phyloP scores from a whole-genome alignment of 1,140 invertebrate genomes.

The Chrysomallon squamiferum region DNA sequence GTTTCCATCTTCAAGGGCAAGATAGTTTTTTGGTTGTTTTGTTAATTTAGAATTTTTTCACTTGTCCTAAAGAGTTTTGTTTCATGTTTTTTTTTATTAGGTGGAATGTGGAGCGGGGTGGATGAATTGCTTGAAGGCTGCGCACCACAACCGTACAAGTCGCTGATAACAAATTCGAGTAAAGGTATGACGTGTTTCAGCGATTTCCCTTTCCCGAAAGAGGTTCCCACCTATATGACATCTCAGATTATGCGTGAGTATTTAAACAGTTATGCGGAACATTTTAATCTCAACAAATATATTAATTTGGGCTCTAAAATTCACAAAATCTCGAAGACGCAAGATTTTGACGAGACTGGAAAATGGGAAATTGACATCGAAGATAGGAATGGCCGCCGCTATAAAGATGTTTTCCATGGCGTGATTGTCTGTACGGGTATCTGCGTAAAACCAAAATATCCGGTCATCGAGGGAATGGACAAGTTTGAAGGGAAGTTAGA shows the following conservation, averaged over 20 bases:
- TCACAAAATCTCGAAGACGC: slow-evolving; percentile 4
- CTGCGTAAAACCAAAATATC: background rate
- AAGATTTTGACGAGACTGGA: background rate
- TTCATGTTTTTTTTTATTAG: background rate
- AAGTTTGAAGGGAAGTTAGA: background rate
- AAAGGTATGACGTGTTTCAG: slow-evolving; percentile 68
- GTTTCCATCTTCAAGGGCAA: no score
- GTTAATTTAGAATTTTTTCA: no score
- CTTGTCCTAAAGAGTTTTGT: no score
- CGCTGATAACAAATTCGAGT: slow-evolving; percentile 65
- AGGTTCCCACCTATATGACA: slow-evolving; percentile 50
- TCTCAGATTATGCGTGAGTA: slow-evolving; percentile 48
- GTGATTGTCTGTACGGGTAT: slow-evolving; percentile 3
- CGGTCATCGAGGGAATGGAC: background rate
- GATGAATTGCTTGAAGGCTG: slow-evolving; percentile 1
- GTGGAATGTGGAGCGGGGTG: background rate
- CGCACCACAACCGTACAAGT: slow-evolving; percentile 11
- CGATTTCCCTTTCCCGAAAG: slow-evolving; percentile 65
- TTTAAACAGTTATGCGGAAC: slow-evolving; percentile 60
- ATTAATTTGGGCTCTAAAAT: slow-evolving; percentile 50
- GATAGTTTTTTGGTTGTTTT: no score
- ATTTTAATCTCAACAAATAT: slow-evolving; percentile 58
- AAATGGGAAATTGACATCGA: slow-evolving; percentile 1
- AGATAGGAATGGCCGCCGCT: background rate
- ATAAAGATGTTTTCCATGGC: background rate